A percentile compares a stretch with the other conserved stretches of the same genome.
phyloP scores from a whole-genome alignment of 2,888 invertebrate genomes.

The Melanargia galathea region DNA sequence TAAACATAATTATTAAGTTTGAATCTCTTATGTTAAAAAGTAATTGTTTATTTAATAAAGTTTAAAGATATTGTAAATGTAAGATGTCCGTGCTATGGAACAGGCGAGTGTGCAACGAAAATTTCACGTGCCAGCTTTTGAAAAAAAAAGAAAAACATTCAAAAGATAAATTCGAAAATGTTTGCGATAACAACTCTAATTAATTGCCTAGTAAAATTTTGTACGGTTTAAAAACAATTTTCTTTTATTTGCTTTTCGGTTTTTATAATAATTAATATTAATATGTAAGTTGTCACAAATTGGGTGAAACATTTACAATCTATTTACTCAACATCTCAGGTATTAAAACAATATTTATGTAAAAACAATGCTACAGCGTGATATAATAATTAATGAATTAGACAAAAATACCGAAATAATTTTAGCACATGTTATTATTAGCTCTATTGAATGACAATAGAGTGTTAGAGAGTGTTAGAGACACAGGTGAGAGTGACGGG shows the following conservation, averaged over 20 bases:
- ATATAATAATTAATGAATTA: constrained; percentile 19
- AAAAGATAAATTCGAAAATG: not conserved
- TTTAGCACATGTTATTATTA: constrained; percentile 19
- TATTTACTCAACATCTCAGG: not conserved
- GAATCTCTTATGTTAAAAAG: not conserved
- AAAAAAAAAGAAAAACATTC: not conserved
- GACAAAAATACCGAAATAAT: constrained; percentile 6
- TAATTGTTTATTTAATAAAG: not conserved
- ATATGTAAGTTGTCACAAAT: too few species aligned
- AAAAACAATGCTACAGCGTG: constrained; percentile 19
- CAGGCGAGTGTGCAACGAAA: constrained; percentile 16
- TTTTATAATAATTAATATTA: not conserved
- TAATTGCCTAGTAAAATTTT: constrained; percentile 6
- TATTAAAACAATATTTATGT: not conserved
- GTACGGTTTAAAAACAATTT: not conserved
- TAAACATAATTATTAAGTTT: not conserved
- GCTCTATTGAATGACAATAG: constrained; percentile 22
- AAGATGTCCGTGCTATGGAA: constrained; percentile 20
- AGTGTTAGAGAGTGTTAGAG: constrained; percentile 27
- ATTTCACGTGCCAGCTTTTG: constrained; percentile 7
- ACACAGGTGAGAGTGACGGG: constrained; percentile 17
- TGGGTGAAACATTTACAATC: not conserved
- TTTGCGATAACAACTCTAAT: not conserved
- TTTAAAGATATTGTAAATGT: constrained; percentile 1
- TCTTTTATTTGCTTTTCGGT: not conserved